Evolutionary conservation across 1,140 invertebrate genomes (phyloP).

Genomic region (Lineus longissimus): DNA sequence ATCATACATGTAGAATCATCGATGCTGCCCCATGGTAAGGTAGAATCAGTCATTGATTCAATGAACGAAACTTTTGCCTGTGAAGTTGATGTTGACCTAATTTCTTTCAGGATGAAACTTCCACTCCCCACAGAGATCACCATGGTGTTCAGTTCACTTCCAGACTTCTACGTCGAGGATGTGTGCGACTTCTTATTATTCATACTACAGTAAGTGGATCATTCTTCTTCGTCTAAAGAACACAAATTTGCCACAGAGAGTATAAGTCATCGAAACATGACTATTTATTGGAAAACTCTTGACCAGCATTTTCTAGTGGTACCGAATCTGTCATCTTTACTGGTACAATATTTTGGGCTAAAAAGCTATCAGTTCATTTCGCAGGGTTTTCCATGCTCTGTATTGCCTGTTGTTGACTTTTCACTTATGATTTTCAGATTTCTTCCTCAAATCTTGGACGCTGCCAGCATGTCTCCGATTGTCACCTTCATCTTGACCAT

Average conservation of each 20-base stretch:
- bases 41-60: neutral
- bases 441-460: slow-evolving; percentile 69
- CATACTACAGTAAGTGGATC: slow-evolving; percentile 78
- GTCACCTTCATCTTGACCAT: slow-evolving; percentile 84
- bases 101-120: slow-evolving; percentile 37
- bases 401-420: too few species aligned
- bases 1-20: too few species aligned
- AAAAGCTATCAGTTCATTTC: too few species aligned
- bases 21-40: slow-evolving; percentile 11
- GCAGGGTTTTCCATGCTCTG: too few species aligned
- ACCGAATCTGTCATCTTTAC: too few species aligned
- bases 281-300: too few species aligned
- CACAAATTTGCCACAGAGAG: too few species aligned
- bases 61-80: neutral
- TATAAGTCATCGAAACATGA: too few species aligned
- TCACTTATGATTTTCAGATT: slow-evolving; percentile 71
- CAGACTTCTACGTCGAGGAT: slow-evolving; percentile 96
- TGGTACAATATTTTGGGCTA: too few species aligned
- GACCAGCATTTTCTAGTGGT: too few species aligned
- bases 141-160: slow-evolving; percentile 75
- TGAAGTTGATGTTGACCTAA: neutral
- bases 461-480: slow-evolving; percentile 70
- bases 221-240: too few species aligned
- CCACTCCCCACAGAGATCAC: slow-evolving; percentile 63
- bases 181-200: slow-evolving; percentile 93